Evolutionary conservation across 2,113 vertebrate species (phyloP).

Genomic region (Silurus asotus): DNA sequence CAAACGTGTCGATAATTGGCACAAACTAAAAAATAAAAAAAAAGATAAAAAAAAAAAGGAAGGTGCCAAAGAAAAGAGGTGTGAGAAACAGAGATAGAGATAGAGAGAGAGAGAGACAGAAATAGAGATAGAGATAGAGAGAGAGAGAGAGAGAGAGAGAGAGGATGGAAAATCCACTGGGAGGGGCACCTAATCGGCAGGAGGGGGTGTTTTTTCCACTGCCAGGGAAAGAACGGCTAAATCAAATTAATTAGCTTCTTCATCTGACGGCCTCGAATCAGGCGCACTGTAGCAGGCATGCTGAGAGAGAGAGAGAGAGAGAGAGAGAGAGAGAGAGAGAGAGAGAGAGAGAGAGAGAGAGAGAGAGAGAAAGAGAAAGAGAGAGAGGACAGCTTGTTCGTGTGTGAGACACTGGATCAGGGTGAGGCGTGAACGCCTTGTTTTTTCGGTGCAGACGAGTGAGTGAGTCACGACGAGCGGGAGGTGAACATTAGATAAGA

Average conservation of each 20-base stretch:
- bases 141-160: slow-evolving; percentile 66
- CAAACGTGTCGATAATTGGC: not conserved
- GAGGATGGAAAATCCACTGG: slow-evolving; percentile 77
- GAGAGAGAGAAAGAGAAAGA: slow-evolving; percentile 55
- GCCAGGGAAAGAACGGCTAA: slow-evolving; percentile 73
- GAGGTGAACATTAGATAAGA: slow-evolving; percentile 73
- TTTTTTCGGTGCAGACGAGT: slow-evolving; percentile 61
- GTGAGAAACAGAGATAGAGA: slow-evolving; percentile 38
- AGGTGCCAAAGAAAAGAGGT: slow-evolving; percentile 28
- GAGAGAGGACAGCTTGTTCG: slow-evolving; percentile 37
- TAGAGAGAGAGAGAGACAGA: slow-evolving; percentile 68
- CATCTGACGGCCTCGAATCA: slow-evolving; percentile 78
- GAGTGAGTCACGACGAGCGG: slow-evolving; percentile 26
- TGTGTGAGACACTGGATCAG: slow-evolving; percentile 32
- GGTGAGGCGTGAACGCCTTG: slow-evolving; percentile 63
- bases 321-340: slow-evolving; percentile 43
- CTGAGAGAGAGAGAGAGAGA: slow-evolving; percentile 40
- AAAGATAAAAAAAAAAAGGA: not conserved
- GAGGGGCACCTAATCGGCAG: slow-evolving; percentile 69
- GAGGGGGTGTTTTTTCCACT: slow-evolving; percentile 71
- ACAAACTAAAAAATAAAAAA: not conserved
- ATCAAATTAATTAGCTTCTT: slow-evolving; percentile 84
- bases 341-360: slow-evolving; percentile 29
- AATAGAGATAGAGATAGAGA: slow-evolving; percentile 2
- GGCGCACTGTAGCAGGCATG: slow-evolving; percentile 69